A percentile compares a stretch with the other conserved stretches of the same genome.
These are phyloP conservation scores for Choreutis nemorana DNA, from an alignment of 2,888 invertebrate species.

Conservation along the genomic window DNA sequence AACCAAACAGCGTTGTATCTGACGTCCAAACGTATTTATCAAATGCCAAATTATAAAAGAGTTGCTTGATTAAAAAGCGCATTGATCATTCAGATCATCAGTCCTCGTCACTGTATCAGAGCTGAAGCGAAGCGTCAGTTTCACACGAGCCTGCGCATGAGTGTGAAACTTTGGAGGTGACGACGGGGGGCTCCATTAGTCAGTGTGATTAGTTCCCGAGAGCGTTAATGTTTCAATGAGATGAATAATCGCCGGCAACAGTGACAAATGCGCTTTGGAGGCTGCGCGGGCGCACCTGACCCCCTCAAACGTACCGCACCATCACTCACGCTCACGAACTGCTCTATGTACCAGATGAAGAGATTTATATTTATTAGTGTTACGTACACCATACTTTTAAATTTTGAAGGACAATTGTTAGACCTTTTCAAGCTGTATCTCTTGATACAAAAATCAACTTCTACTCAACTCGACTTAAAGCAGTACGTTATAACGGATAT, in stretches of 20 bases:
- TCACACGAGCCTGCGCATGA: constrained; percentile 25
- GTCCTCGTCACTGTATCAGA: constrained; percentile 36
- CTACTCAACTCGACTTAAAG: too few species aligned
- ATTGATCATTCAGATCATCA: constrained; percentile 37
- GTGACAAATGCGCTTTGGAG: constrained; percentile 56
- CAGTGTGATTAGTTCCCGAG: constrained; percentile 60
- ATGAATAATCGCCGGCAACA: constrained; percentile 62
- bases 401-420: too few species aligned
- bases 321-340: constrained; percentile 48
- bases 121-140: constrained; percentile 30
- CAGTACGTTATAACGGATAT: too few species aligned
- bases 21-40: too few species aligned
- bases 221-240: constrained; percentile 64
- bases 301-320: constrained; percentile 35
- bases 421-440: too few species aligned
- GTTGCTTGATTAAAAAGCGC: too few species aligned
- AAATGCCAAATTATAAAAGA: too few species aligned
- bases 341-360: constrained; percentile 50
- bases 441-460: too few species aligned
- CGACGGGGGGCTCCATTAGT: constrained; percentile 66
- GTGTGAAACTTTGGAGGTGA: constrained; percentile 59
- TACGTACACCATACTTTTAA: constrained; percentile 28
- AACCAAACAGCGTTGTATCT: too few species aligned
- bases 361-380: constrained; percentile 58
- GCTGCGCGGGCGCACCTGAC: constrained; percentile 57